Percentiles rank a stretch among this genome's conserved stretches.
phyloP scores from a whole-genome alignment of 2,888 invertebrate species.

The Mellilla xanthometata region DNA sequence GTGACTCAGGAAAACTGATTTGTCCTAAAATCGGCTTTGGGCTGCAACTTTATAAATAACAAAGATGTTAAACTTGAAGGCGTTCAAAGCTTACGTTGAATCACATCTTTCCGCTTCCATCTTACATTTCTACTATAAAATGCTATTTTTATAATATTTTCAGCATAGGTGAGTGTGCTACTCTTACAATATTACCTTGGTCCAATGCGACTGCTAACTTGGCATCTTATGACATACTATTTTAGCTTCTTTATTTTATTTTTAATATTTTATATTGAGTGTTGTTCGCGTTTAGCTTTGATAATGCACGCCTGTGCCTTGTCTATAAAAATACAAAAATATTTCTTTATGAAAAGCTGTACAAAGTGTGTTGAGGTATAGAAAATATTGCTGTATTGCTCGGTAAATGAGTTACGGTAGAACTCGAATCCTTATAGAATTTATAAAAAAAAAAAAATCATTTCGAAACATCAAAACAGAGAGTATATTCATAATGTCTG shows the following conservation, averaged over 20 bases:
- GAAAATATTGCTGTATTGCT: background rate
- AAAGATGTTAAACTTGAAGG: no score
- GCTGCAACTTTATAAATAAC: no score
- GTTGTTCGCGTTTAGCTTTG: slow-evolving; percentile 38
- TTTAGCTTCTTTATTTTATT: slow-evolving; percentile 38
- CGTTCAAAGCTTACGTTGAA: slow-evolving; percentile 15
- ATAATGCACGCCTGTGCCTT: slow-evolving; percentile 55
- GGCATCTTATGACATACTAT: slow-evolving; percentile 72
- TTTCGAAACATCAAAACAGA: no score
- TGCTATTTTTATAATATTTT: slow-evolving; percentile 61
- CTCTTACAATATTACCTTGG: slow-evolving; percentile 74
- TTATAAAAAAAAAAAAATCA: no score
- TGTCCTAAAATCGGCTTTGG: no score
- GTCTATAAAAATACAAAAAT: slow-evolving; percentile 33
- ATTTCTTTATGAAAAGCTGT: slow-evolving; percentile 17
- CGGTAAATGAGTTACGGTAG: no score
- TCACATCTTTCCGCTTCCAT: slow-evolving; percentile 14
- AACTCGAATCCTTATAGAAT: no score
- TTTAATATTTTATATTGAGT: slow-evolving; percentile 27
- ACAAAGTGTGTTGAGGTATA: slow-evolving; percentile 8
- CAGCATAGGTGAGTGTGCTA: slow-evolving; percentile 71
- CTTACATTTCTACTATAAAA: slow-evolving; percentile 38
- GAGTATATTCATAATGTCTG: no score
- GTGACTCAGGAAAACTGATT: no score
- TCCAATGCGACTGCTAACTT: slow-evolving; percentile 76